phyloP scores from a whole-genome alignment of 2,113 vertebrate genomes.

The Pogona vitticeps region DNA sequence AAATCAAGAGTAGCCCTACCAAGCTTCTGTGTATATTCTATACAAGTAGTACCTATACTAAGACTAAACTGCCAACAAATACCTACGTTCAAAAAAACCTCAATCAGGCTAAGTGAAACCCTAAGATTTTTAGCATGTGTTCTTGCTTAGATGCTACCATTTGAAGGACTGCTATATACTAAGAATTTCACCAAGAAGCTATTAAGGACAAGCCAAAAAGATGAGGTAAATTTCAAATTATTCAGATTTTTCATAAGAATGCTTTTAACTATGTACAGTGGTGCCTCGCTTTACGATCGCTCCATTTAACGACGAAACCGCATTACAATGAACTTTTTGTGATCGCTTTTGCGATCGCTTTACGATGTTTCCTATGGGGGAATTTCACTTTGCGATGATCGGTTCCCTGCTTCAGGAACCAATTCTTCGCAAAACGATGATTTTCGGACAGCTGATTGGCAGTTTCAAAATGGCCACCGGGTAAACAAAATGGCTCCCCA shows the following conservation, averaged over 20 bases:
- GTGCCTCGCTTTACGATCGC: no score
- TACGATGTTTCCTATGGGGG: no score
- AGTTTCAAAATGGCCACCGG: no score
- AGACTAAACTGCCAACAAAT: slow-evolving; percentile 1
- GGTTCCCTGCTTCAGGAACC: no score
- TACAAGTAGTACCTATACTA: slow-evolving; percentile 16
- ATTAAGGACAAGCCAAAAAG: slow-evolving; percentile 64
- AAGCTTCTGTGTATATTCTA: slow-evolving; percentile 37
- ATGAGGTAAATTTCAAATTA: slow-evolving; percentile 65
- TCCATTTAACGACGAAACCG: no score
- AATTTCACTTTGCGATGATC: no score
- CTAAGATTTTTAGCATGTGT: slow-evolving; percentile 48
- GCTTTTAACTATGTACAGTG: slow-evolving; percentile 39
- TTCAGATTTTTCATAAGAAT: slow-evolving; percentile 51
- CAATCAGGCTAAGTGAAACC: slow-evolving; percentile 56
- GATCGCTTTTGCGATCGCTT: no score
- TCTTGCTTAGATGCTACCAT: slow-evolving; percentile 59
- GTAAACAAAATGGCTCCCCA: no score
- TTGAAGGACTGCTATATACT: slow-evolving; percentile 52
- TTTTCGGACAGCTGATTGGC: no score
- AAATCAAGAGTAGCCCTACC: slow-evolving; percentile 36
- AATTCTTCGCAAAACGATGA: no score
- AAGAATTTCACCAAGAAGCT: slow-evolving; percentile 61
- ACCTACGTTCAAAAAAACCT: no score
- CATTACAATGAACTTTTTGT: no score